These are phyloP conservation scores for Mycalesis mineus DNA, from an alignment of 2,888 invertebrate species.

Conservation along the genomic window DNA sequence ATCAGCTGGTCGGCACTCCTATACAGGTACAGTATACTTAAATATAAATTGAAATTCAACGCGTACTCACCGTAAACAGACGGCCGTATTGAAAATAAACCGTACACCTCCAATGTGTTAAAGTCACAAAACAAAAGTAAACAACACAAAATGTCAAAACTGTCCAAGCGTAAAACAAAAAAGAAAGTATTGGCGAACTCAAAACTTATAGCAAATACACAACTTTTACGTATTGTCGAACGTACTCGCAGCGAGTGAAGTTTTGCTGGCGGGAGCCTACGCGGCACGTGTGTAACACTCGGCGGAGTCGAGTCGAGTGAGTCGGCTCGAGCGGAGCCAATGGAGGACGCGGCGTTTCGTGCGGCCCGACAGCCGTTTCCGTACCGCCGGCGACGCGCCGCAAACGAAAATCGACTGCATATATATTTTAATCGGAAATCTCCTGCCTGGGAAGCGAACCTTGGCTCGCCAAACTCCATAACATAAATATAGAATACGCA, in stretches of 20 bases:
- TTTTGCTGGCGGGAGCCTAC: constrained; percentile 50
- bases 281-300: constrained; percentile 51
- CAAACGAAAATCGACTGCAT: constrained; percentile 53
- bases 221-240: constrained; percentile 60
- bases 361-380: constrained; percentile 35
- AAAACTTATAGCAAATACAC: constrained; percentile 51
- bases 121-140: constrained; percentile 64
- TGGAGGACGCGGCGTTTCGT: constrained; percentile 19
- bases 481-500: too few relatives aligned
- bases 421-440: constrained; percentile 60
- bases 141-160: constrained; percentile 67
- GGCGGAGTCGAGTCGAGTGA: constrained; percentile 60
- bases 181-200: constrained; percentile 48
- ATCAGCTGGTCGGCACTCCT: constrained; percentile 59
- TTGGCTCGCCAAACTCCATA: too few relatives aligned
- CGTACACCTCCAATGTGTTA: constrained; percentile 65
- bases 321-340: constrained; percentile 53
- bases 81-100: constrained; percentile 65
- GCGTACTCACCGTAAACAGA: constrained; percentile 70
- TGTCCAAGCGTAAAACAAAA: constrained; percentile 48
- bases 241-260: constrained; percentile 55
- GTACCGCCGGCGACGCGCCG: constrained; percentile 38
- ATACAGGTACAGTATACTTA: constrained; percentile 34
- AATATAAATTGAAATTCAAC: constrained; percentile 62
- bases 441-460: constrained; percentile 37